Conservation (phyloP, 1,140 invertebrate genomes). For the Philotrypesis tridentata region DNA sequence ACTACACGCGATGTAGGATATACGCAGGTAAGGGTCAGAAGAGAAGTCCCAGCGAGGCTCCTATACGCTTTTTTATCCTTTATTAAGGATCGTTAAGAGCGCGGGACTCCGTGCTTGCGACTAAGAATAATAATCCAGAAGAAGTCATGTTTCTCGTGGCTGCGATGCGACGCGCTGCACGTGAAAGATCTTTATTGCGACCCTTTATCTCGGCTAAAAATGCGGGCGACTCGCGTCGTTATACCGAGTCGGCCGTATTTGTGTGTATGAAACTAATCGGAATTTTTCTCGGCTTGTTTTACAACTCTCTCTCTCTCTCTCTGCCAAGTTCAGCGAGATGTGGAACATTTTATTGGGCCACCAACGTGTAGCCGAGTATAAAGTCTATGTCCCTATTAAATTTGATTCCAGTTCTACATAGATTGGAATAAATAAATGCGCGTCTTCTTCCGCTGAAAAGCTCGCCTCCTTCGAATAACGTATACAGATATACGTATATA, state of each 20-base stretch:
- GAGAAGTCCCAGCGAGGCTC: not conserved
- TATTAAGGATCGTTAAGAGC: not conserved
- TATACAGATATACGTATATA: too few relatives aligned
- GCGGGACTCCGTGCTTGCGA: not conserved
- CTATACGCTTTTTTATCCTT: not conserved
- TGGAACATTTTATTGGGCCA: not conserved
- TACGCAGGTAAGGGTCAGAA: not conserved
- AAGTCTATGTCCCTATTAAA: too few relatives aligned
- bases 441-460: too few relatives aligned
- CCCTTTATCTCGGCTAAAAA: not conserved
- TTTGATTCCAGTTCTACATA: too few relatives aligned
- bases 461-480: too few relatives aligned
- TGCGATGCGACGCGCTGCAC: not conserved
- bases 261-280: not conserved
- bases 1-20: not conserved
- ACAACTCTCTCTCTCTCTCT: too few relatives aligned
- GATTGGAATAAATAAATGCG: too few relatives aligned
- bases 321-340: not conserved
- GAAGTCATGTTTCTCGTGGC: not conserved
- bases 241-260: too few relatives aligned
- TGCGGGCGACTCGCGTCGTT: too few relatives aligned
- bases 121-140: not conserved
- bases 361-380: not conserved
- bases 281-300: not conserved
- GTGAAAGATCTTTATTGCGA: not conserved